Evolutionary conservation across 2,888 invertebrate species (phyloP).

Genomic region (Himalopsyche tibetana): DNA sequence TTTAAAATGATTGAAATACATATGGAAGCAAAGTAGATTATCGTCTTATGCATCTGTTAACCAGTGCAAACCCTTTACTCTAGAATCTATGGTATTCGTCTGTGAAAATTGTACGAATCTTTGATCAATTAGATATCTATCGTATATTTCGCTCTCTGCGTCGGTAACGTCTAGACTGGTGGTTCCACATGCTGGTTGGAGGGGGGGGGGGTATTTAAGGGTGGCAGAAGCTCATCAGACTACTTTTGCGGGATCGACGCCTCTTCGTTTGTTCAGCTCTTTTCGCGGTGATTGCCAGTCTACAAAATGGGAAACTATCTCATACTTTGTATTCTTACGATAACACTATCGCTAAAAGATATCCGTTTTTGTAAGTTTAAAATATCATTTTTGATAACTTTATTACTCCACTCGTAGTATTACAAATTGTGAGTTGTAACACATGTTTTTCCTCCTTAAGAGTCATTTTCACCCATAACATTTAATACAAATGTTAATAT

Average conservation of each 20-base stretch:
- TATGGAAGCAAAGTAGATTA: too few relatives aligned
- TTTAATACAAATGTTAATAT: too few relatives aligned
- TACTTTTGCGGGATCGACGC: not conserved
- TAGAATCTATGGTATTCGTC: not conserved
- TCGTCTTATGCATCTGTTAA: too few relatives aligned
- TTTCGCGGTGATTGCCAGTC: constrained; percentile 10
- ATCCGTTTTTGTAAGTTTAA: too few relatives aligned
- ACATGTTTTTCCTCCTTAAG: too few relatives aligned
- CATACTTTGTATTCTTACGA: not conserved
- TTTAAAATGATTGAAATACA: too few relatives aligned
- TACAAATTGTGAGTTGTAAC: too few relatives aligned
- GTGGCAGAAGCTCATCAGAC: constrained; percentile 2
- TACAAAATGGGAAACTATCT: not conserved
- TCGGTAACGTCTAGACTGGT: not conserved
- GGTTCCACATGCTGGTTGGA: constrained; percentile 5
- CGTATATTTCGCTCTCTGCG: not conserved
- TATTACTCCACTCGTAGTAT: too few relatives aligned
- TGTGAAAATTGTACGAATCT: not conserved
- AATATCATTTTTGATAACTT: too few relatives aligned
- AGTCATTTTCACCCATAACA: too few relatives aligned
- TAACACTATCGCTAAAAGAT: too few relatives aligned
- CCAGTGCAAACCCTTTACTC: not conserved
- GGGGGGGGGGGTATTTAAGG: not conserved
- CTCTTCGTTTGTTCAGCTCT: not conserved
- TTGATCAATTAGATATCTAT: constrained; percentile 16